Base-by-base conservation (phyloP, 2,797 vertebrate species). In the Sparidentex hasta region DNA sequence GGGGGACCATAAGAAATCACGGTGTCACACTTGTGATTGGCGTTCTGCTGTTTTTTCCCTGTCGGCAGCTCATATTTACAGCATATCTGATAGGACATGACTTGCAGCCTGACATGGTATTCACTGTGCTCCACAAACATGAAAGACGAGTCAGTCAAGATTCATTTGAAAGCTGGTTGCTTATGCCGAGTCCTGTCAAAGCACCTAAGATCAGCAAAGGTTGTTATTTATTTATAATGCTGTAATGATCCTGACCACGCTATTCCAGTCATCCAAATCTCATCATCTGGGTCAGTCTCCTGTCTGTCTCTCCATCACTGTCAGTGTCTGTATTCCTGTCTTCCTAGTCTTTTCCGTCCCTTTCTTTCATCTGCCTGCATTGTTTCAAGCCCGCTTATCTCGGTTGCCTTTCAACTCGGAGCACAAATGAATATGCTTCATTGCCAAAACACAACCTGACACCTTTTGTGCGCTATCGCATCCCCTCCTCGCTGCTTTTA, bases 371-470 rank as follows among this genome's bases (percentile, higher is more conserved):
- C 23, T 44, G 48, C 38, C 75, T 29, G 38, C 74, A 65, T 90
- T 87, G 86, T 90, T 88, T 82, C 47, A 76, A 52, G 41, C 25
- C 52, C 7, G 17, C 74, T 83, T 78, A 89, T 91, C 84, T 41
- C 55, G 4, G 14, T 64, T 41, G 56, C 70, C 78, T 89, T 89
- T 87, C 86, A 90, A 47, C 74, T 58, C 52, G 48, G 65, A 81
- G 75, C 56, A 88, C 77, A 76, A 81, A 85, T 67, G 69, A 92
- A 78, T 47, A 54, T 66, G 78, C 85, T 71, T 74, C 76, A 82
- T 67, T 12, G 57, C 84, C 84, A 81, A 84, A 87, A 87, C 64
- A 76, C 62, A 77, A 67, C 73, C 79, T 68, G 84, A 82, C 74
- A 80, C 80, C 74, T 80, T 78, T 83, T 83, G 73, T 86, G 75